These are phyloP conservation scores for Ophonus ardosiacus DNA, from an alignment of 2,888 invertebrate species.

Conservation along the genomic window DNA sequence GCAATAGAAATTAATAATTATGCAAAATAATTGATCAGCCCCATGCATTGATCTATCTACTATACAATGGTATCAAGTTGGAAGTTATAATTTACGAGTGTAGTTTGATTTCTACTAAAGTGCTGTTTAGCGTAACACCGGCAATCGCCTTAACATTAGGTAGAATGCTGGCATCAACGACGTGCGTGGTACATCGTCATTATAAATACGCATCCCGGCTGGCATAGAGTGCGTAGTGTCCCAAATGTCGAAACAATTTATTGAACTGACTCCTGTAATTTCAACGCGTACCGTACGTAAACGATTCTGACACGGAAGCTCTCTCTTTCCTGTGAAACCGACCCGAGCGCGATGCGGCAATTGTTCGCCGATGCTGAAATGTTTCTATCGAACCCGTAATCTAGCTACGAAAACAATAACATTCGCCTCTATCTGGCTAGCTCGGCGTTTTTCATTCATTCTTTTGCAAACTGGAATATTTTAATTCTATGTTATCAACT, in stretches of 20 bases:
- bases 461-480: slow-evolving; percentile 34
- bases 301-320: slow-evolving; percentile 66
- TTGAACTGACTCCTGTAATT: slow-evolving; percentile 67
- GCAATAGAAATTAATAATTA: too few relatives aligned
- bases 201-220: slow-evolving; percentile 12
- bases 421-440: not conserved
- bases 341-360: slow-evolving; percentile 15
- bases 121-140: too few relatives aligned
- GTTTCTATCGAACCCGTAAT: slow-evolving; percentile 52
- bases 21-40: too few relatives aligned
- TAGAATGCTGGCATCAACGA: too few relatives aligned
- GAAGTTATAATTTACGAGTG: too few relatives aligned
- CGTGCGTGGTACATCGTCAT: too few relatives aligned
- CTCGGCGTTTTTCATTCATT: slow-evolving; percentile 37
- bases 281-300: slow-evolving; percentile 66
- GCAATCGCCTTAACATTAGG: too few relatives aligned
- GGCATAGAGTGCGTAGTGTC: slow-evolving; percentile 58
- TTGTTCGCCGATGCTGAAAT: slow-evolving; percentile 52
- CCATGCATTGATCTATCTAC: too few relatives aligned
- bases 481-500: slow-evolving; percentile 43
- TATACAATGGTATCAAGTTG: too few relatives aligned
- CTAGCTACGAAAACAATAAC: slow-evolving; percentile 42
- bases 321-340: slow-evolving; percentile 48
- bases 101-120: too few relatives aligned
- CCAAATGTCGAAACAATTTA: slow-evolving; percentile 67